Percentiles rank a stretch among this genome's conserved stretches.
These are phyloP conservation scores for Diloba caeruleocephala DNA, from an alignment of 2,888 invertebrate genomes.

Conservation along the genomic window DNA sequence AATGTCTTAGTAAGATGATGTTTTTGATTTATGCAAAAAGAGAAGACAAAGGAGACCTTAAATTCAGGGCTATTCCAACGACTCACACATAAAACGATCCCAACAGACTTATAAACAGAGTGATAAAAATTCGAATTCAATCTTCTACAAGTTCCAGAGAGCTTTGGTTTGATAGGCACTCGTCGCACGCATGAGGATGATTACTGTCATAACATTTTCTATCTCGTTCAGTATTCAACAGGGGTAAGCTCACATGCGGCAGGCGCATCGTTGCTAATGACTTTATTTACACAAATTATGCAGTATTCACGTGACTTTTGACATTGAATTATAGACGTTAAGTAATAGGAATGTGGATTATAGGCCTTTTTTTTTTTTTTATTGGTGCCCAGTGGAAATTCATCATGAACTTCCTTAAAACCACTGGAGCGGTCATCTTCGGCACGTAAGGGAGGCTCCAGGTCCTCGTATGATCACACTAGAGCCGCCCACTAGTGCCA, in stretches of 20 bases:
- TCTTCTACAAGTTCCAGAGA: not conserved
- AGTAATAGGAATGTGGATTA: too few species aligned
- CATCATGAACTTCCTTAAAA: too few species aligned
- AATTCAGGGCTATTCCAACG: not conserved
- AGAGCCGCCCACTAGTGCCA: too few species aligned
- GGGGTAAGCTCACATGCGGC: not conserved
- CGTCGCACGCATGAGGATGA: not conserved
- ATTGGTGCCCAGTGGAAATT: too few species aligned
- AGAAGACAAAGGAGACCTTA: too few species aligned
- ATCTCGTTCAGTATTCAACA: slow-evolving; percentile 16
- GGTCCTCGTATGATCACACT: too few species aligned
- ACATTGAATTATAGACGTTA: too few species aligned
- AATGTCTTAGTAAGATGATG: too few species aligned
- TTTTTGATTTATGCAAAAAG: too few species aligned
- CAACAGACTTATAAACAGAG: not conserved
- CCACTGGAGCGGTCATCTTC: too few species aligned
- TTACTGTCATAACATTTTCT: slow-evolving; percentile 7
- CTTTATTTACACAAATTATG: slow-evolving; percentile 47
- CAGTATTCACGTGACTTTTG: slow-evolving; percentile 15
- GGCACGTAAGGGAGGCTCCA: too few species aligned
- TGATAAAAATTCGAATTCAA: slow-evolving; percentile 13
- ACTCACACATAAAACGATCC: not conserved
- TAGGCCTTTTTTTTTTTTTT: too few species aligned
- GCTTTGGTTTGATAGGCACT: not conserved
- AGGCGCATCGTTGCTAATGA: slow-evolving; percentile 27